phyloP scores from a whole-genome alignment of 2,888 invertebrate genomes.

The Parapristionchus giblindavisi region DNA sequence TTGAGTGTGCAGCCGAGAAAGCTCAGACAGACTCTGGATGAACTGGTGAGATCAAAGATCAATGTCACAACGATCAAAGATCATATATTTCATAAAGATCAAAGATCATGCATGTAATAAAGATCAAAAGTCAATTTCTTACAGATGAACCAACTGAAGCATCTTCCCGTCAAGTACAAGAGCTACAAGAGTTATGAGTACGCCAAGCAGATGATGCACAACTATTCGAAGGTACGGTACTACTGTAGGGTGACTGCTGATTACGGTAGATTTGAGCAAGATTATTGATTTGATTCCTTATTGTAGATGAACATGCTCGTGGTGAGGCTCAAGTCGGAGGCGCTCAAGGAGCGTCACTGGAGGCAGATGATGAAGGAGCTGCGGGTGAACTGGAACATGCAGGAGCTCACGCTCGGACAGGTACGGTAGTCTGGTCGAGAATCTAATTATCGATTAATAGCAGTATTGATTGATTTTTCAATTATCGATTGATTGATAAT shows the following conservation, averaged over 20 bases:
- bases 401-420: slow-evolving; percentile 80
- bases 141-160: slow-evolving; percentile 81
- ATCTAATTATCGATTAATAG: too few relatives aligned
- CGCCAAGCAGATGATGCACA: slow-evolving; percentile 92
- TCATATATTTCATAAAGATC: too few relatives aligned
- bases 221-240: slow-evolving; percentile 85
- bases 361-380: slow-evolving; percentile 93
- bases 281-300: background rate
- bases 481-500: background rate
- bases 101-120: too few relatives aligned
- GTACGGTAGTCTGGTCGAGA: background rate
- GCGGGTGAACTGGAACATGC: slow-evolving; percentile 92
- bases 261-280: slow-evolving; percentile 3
- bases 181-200: slow-evolving; percentile 98
- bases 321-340: slow-evolving; percentile 97
- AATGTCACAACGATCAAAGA: too few relatives aligned
- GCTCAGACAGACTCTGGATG: slow-evolving; percentile 91
- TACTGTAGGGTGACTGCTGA: background rate
- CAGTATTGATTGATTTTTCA: too few relatives aligned
- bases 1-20: slow-evolving; percentile 96
- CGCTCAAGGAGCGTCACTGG: slow-evolving; percentile 98
- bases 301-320: slow-evolving; percentile 87
- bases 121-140: too few relatives aligned
- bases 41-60: slow-evolving; percentile 84
- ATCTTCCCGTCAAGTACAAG: slow-evolving; percentile 89